A percentile compares a stretch with the other conserved stretches of the same genome.
Conservation (phyloP, 2,888 invertebrate genomes). For the Hartigia nigra region DNA sequence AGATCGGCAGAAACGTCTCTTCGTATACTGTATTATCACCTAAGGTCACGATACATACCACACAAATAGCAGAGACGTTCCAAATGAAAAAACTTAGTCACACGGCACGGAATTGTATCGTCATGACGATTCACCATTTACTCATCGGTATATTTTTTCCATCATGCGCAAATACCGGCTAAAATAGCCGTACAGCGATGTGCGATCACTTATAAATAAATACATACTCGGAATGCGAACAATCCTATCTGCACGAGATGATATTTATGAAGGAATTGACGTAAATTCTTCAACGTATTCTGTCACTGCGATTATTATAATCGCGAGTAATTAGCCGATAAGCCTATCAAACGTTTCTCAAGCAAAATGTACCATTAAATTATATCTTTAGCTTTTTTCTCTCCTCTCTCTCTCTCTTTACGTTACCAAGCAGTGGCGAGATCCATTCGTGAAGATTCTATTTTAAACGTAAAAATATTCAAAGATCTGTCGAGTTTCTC, state of each 20-base stretch:
- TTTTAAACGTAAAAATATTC: background rate
- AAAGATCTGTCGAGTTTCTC: background rate
- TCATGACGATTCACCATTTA: background rate
- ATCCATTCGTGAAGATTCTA: background rate
- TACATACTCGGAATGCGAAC: background rate
- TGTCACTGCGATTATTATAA: background rate
- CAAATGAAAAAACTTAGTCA: background rate
- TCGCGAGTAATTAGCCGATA: background rate
- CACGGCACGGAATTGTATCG: background rate
- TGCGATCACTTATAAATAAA: background rate
- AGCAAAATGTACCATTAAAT: background rate
- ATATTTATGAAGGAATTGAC: background rate
- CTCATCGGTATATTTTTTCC: background rate
- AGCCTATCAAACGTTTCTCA: background rate
- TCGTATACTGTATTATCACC: background rate
- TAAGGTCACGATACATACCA: background rate
- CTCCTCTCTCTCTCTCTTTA: background rate
- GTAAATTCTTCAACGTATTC: background rate
- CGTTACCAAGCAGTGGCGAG: background rate
- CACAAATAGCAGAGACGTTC: background rate
- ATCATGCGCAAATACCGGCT: background rate
- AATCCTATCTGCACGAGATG: background rate
- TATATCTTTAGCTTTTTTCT: background rate
- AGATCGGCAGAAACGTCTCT: slow-evolving; percentile 14
- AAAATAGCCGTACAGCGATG: background rate